These are phyloP conservation scores for Ophion costatus DNA, from an alignment of 2,888 invertebrate species.

Conservation along the genomic window DNA sequence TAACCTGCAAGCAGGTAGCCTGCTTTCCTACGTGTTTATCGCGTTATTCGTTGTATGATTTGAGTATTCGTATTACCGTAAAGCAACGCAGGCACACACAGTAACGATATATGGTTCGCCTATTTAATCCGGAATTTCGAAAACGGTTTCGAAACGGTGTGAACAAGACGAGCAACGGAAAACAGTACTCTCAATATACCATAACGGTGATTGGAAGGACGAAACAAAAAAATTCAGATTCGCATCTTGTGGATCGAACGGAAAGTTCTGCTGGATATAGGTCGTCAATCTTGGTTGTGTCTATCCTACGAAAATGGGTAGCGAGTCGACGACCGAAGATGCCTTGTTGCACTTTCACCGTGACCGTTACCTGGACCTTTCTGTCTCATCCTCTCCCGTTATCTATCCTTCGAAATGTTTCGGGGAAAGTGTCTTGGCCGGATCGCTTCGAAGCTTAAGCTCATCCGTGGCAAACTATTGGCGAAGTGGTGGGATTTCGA, in stretches of 20 bases:
- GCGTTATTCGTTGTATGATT: too few relatives aligned
- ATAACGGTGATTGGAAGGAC: conserved; percentile 23
- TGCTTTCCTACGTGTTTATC: too few relatives aligned
- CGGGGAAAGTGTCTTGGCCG: conserved; percentile 45
- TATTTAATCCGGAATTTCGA: conserved; percentile 47
- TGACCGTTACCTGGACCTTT: conserved; percentile 24
- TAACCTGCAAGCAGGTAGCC: too few relatives aligned
- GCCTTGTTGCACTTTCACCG: conserved; percentile 53
- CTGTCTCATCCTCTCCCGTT: conserved; percentile 22
- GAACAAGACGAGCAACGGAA: conserved; percentile 14
- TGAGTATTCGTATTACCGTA: not conserved
- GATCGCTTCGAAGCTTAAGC: conserved; percentile 51
- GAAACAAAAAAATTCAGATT: conserved; percentile 7
- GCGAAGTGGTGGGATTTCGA: conserved; percentile 37
- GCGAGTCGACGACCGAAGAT: not conserved
- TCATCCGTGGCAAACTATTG: conserved; percentile 47
- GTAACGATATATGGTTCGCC: not conserved
- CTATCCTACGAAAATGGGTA: conserved; percentile 12
- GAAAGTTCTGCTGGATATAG: conserved; percentile 45
- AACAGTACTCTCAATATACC: not conserved
- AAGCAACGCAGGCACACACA: not conserved
- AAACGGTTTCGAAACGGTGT: too few relatives aligned
- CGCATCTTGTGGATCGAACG: conserved; percentile 22
- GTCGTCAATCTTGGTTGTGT: conserved; percentile 26
- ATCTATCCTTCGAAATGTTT: conserved; percentile 45